These are phyloP conservation scores for Hypercompe scribonia DNA, from an alignment of 2,888 invertebrate genomes.

Conservation along the genomic window DNA sequence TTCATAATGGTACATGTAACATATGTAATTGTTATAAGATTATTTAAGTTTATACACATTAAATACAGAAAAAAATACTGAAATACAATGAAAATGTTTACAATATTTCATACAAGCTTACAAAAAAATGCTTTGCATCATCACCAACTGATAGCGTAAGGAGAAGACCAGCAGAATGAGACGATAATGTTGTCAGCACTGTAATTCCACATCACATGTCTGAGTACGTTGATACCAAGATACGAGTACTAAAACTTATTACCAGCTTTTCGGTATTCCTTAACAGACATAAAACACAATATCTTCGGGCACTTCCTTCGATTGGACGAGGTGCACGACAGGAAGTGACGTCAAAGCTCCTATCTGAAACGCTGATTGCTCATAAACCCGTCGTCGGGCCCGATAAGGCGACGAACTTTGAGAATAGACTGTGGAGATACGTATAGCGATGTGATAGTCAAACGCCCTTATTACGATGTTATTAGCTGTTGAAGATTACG, in stretches of 20 bases:
- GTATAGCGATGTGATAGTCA: slow-evolving; percentile 30
- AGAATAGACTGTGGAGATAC: slow-evolving; percentile 50
- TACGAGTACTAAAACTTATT: slow-evolving; percentile 16
- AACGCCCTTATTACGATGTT: slow-evolving; percentile 41
- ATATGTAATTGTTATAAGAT: no score
- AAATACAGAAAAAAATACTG: no score
- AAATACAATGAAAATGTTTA: no score
- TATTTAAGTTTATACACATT: no score
- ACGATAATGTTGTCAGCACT: no score
- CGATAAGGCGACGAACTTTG: slow-evolving; percentile 58
- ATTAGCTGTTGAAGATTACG: slow-evolving; percentile 41
- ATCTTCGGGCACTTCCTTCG: slow-evolving; percentile 53
- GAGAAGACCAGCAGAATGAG: no score
- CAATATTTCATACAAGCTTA: no score
- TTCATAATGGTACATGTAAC: no score
- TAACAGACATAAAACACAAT: slow-evolving; percentile 49
- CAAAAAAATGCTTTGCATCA: no score
- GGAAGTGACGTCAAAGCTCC: slow-evolving; percentile 69
- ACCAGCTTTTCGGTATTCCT: slow-evolving; percentile 11
- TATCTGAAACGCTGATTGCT: slow-evolving; percentile 71
- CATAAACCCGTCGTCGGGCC: slow-evolving; percentile 64
- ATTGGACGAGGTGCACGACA: slow-evolving; percentile 61
- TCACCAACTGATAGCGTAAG: no score
- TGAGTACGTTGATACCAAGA: neutral
- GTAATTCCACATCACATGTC: neutral